Evolutionary conservation across 2,113 vertebrate species (phyloP).

Genomic region (Scopus umbretta): DNA sequence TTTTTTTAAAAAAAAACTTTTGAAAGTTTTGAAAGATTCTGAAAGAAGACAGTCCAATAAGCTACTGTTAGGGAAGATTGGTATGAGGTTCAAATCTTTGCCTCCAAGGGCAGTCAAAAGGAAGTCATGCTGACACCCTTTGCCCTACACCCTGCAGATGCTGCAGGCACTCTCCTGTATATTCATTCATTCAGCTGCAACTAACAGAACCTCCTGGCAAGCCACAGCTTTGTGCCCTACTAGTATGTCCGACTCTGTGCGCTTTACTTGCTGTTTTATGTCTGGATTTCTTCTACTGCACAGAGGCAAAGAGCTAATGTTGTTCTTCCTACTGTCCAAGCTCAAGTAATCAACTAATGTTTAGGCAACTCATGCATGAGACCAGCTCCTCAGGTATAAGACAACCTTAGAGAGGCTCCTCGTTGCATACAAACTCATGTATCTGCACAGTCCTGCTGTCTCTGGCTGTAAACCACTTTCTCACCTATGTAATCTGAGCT

Average conservation of each 20-base stretch:
- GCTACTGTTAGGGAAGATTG: background rate
- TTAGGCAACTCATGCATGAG: background rate
- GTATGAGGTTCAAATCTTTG: background rate
- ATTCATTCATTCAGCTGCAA: background rate
- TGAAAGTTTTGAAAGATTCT: too few relatives aligned
- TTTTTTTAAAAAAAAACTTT: too few relatives aligned
- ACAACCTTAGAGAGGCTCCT: background rate
- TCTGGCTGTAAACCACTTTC: background rate
- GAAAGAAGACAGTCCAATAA: background rate
- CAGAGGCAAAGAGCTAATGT: background rate
- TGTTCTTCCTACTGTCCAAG: background rate
- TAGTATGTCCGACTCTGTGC: background rate
- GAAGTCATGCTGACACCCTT: background rate
- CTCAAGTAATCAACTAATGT: background rate
- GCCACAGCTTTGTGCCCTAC: background rate
- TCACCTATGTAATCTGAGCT: background rate
- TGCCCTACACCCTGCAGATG: background rate
- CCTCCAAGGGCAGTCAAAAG: background rate
- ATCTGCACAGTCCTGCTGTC: background rate
- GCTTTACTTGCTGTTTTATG: background rate
- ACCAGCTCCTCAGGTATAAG: background rate
- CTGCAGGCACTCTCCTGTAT: background rate
- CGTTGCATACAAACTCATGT: background rate
- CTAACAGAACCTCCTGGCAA: background rate
- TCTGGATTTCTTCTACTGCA: background rate